Conservation (phyloP, 2,888 invertebrate genomes). For the Volucella inflata region DNA sequence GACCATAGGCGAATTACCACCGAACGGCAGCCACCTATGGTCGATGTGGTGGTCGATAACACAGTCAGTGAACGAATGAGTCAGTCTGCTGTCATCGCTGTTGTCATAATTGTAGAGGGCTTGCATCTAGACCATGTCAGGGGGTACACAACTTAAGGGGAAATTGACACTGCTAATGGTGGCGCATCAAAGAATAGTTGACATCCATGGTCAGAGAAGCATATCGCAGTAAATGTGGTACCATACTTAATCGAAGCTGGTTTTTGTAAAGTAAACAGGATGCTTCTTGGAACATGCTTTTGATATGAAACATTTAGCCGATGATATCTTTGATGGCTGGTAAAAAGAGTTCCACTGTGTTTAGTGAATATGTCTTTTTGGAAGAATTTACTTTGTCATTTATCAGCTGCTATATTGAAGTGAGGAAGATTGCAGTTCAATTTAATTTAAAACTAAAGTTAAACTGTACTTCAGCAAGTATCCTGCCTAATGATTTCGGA, state of each 20-base stretch:
- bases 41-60: constrained; percentile 45
- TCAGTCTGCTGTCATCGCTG: constrained; percentile 33
- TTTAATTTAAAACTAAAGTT: no score
- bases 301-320: neutral
- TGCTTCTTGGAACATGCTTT: constrained; percentile 53
- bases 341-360: neutral
- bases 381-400: no score
- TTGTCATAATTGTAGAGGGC: constrained; percentile 32
- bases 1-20: constrained; percentile 29
- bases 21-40: constrained; percentile 9
- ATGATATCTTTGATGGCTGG: neutral
- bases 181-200: constrained; percentile 54
- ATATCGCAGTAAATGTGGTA: constrained; percentile 46
- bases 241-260: constrained; percentile 42
- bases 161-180: constrained; percentile 18
- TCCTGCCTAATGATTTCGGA: no score
- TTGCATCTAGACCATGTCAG: constrained; percentile 59
- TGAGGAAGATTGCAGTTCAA: no score
- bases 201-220: constrained; percentile 67
- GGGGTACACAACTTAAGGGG: constrained; percentile 14
- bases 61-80: constrained; percentile 25
- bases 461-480: no score
- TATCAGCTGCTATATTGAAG: no score
- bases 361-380: no score
- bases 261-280: constrained; percentile 35